phyloP scores from a whole-genome alignment of 2,888 invertebrate genomes.

The Zygaena filipendulae region DNA sequence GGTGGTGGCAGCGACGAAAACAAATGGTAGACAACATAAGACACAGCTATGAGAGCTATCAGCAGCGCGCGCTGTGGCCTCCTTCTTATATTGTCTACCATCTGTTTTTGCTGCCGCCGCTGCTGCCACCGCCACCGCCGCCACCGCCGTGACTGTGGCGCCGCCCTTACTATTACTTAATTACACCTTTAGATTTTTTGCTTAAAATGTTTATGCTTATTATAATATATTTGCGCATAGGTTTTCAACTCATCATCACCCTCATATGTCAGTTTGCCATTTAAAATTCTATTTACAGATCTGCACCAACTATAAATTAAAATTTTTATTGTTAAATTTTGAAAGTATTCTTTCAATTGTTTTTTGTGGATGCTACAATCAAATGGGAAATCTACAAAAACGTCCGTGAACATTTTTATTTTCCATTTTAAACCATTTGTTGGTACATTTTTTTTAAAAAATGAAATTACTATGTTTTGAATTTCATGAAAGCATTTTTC shows the following conservation, averaged over 20 bases:
- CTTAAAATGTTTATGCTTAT: too few species aligned
- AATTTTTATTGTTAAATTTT: slow-evolving; percentile 7
- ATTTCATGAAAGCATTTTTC: neutral
- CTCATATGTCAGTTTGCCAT: slow-evolving; percentile 11
- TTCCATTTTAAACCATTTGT: slow-evolving; percentile 1
- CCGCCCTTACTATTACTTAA: too few species aligned
- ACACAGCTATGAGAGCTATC: too few species aligned
- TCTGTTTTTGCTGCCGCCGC: too few species aligned
- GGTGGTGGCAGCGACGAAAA: too few species aligned
- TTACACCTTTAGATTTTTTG: too few species aligned
- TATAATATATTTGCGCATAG: slow-evolving; percentile 6
- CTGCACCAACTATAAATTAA: slow-evolving; percentile 15
- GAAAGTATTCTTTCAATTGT: slow-evolving; percentile 4
- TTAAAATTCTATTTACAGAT: slow-evolving; percentile 11
- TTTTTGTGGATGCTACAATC: slow-evolving; percentile 3
- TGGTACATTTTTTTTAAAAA: slow-evolving; percentile 2
- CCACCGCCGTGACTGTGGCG: too few species aligned
- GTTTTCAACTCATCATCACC: slow-evolving; percentile 8
- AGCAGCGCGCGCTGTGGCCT: too few species aligned
- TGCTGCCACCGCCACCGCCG: too few species aligned
- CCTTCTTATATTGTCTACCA: too few species aligned
- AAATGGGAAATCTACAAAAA: slow-evolving; percentile 3
- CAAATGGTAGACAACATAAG: too few species aligned
- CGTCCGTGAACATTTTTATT: slow-evolving; percentile 1
- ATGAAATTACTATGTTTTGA: neutral